Evolutionary conservation across 2,113 vertebrate species (phyloP).

Genomic region (Ictalurus furcatus): DNA sequence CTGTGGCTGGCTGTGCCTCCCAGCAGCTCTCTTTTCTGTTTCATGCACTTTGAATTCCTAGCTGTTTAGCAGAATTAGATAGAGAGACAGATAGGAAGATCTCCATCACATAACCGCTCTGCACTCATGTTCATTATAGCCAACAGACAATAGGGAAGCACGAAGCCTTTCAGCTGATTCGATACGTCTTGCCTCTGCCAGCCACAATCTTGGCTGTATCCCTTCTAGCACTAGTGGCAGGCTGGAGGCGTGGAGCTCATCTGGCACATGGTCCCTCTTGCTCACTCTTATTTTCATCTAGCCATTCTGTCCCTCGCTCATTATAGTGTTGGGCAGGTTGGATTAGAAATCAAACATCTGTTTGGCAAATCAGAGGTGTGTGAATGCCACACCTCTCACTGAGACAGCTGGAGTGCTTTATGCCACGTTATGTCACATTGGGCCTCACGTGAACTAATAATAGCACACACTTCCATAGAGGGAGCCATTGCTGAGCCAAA

Average conservation of each 20-base stretch:
- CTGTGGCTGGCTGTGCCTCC: conserved; percentile 35
- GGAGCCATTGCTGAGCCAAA: conserved; percentile 15
- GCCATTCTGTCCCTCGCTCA: conserved; percentile 39
- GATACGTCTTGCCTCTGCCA: conserved; percentile 2
- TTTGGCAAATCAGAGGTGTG: conserved; percentile 40
- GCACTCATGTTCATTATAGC: conserved; percentile 28
- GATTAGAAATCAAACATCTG: conserved; percentile 54
- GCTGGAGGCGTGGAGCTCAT: conserved; percentile 40
- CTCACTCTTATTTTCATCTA: conserved; percentile 42
- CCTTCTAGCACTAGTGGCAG: conserved; percentile 6
- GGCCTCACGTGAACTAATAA: conserved; percentile 7
- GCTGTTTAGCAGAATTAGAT: conserved; percentile 18
- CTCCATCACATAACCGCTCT: conserved; percentile 24
- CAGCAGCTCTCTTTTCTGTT: conserved; percentile 27
- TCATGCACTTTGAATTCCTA: conserved; percentile 30
- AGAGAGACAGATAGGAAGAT: conserved; percentile 30
- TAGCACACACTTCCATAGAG: conserved; percentile 3
- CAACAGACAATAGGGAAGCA: conserved; percentile 29
- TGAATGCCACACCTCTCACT: conserved; percentile 23
- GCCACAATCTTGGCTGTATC: conserved; percentile 15
- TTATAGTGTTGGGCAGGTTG: conserved; percentile 35
- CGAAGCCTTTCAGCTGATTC: conserved; percentile 33
- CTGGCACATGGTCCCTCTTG: conserved; percentile 35
- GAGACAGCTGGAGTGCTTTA: conserved; percentile 48
- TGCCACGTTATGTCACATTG: conserved; percentile 31